Evolutionary conservation across 92 coral and sea anemone species (phyloP).

Genomic region (Bergia sp.): DNA sequence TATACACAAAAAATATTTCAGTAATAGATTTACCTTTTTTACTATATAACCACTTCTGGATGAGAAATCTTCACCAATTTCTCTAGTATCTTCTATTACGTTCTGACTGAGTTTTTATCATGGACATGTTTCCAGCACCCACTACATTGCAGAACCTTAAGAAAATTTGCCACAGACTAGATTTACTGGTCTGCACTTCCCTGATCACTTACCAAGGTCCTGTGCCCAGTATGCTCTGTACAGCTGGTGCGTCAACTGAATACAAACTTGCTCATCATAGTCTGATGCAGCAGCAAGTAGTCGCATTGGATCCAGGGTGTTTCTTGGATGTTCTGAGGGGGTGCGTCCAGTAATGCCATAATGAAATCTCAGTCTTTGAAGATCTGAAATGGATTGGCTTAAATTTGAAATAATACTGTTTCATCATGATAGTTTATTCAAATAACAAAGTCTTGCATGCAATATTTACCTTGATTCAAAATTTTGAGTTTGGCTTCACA

Average conservation of each 20-base stretch:
- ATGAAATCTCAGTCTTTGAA: conserved; percentile 70
- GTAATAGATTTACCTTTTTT: too few relatives aligned
- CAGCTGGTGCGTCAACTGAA: conserved; percentile 80
- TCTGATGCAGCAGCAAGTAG: conserved; percentile 89
- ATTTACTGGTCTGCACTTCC: background rate
- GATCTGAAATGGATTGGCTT: conserved; percentile 50
- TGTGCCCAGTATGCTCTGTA: conserved; percentile 85
- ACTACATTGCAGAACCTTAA: too few relatives aligned
- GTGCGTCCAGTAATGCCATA: conserved; percentile 62
- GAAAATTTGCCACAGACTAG: too few relatives aligned
- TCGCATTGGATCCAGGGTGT: conserved; percentile 86
- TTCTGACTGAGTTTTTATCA: too few relatives aligned
- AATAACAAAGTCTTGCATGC: background rate
- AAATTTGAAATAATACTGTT: too few relatives aligned
- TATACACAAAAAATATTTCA: too few relatives aligned
- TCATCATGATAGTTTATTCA: background rate
- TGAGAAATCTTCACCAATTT: too few relatives aligned
- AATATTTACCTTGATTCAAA: conserved; percentile 69
- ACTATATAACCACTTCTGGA: too few relatives aligned
- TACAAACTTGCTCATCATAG: conserved; percentile 60
- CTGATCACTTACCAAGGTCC: conserved; percentile 61
- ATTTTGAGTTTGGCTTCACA: conserved; percentile 76
- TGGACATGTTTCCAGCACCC: too few relatives aligned
- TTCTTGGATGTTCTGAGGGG: conserved; percentile 82
- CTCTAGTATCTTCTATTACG: too few relatives aligned